phyloP scores from a whole-genome alignment of 2,113 vertebrate genomes.

The Felis chaus region DNA sequence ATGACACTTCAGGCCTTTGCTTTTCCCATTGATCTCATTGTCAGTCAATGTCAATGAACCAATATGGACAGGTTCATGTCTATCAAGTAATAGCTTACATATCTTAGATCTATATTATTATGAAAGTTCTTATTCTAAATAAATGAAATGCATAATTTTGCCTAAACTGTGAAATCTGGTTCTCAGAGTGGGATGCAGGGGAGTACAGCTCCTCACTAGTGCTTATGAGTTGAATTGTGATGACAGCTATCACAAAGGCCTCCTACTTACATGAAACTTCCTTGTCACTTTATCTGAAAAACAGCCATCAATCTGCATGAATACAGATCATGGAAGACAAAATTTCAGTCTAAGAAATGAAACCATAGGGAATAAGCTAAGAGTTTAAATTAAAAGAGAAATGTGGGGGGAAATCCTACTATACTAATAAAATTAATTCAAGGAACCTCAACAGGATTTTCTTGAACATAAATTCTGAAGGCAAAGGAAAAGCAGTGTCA shows the following conservation, averaged over 20 bases:
- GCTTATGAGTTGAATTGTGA: not conserved
- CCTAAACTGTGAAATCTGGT: too few relatives aligned
- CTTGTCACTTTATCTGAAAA: not conserved
- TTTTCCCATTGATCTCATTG: not conserved
- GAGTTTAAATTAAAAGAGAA: not conserved
- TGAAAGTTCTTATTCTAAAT: too few relatives aligned
- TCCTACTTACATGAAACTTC: not conserved
- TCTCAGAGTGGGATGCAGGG: too few relatives aligned
- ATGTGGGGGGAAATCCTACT: too few relatives aligned
- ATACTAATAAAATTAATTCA: too few relatives aligned
- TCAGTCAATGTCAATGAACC: not conserved
- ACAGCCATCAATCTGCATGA: not conserved
- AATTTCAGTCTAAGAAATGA: not conserved
- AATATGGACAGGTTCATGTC: not conserved
- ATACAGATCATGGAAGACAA: not conserved
- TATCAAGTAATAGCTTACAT: too few relatives aligned
- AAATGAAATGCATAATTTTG: not conserved
- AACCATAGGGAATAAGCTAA: not conserved
- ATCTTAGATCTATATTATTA: too few relatives aligned
- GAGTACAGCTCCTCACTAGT: too few relatives aligned
- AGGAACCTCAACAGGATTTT: too few relatives aligned
- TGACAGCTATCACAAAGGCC: not conserved
- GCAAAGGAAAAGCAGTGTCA: not conserved
- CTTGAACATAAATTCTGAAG: too few relatives aligned
- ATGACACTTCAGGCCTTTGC: not conserved